phyloP scores from a whole-genome alignment of 2,797 vertebrate genomes.

The Lemur catta region DNA sequence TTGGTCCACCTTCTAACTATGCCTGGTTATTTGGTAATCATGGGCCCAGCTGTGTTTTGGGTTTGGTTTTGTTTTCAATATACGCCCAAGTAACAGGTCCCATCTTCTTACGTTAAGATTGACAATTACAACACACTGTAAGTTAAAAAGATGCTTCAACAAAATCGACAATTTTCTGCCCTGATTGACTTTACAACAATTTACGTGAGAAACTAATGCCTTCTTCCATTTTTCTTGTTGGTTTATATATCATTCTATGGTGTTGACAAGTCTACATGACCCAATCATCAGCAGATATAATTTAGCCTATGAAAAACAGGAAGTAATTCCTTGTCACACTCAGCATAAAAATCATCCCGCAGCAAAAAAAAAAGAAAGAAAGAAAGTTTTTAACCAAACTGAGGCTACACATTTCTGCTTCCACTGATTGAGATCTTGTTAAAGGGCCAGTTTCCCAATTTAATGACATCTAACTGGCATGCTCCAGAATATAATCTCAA shows the following conservation, averaged over 20 bases:
- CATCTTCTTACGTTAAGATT: not conserved
- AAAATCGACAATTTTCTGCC: not conserved
- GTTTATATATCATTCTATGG: not conserved
- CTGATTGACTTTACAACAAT: not conserved
- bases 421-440: not conserved
- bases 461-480: not conserved
- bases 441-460: not conserved
- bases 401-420: not conserved
- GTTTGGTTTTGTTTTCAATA: not conserved
- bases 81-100: not conserved
- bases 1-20: not conserved
- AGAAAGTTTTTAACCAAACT: not conserved
- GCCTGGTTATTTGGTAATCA: not conserved
- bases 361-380: not conserved
- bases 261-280: not conserved
- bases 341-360: not conserved
- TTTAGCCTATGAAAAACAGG: not conserved
- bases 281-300: not conserved
- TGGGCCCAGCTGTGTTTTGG: not conserved
- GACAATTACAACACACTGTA: not conserved
- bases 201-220: not conserved
- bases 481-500: not conserved
- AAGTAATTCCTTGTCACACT: conserved; percentile 4
- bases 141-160: not conserved
- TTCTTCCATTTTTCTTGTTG: not conserved